Evolutionary conservation across 2,797 vertebrate genomes (phyloP), one percentile per base, ranked within the genome.

Genomic region (Anas bernieri): DNA sequence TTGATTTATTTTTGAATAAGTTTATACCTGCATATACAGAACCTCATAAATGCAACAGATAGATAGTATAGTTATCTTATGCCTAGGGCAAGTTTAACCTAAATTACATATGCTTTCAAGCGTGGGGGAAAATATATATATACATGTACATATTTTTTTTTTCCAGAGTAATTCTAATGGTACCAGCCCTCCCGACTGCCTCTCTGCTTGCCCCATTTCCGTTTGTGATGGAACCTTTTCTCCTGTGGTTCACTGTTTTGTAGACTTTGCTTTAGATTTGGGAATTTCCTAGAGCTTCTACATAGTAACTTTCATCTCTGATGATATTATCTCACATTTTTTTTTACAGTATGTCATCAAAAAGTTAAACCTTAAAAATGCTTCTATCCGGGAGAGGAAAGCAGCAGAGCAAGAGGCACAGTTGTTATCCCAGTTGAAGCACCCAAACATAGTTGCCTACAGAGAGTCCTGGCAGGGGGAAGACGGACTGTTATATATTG

Each of bases 361-460:
- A 97, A 99, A 98, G 95, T 95, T 99, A 95, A 99, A 99, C 96
- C 98, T 99, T 68, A 98, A 96, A 95, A 98, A 98, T 41, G 99
- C 98, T 25, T 98, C 99, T 12, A 98, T 95, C 78, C 97, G 98
- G 2, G 99, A 99, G 94, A 98, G 99, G 13, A 98, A 96, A 56
- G 97, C 99, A 33, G 99, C 99, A 3, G 99, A 99, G 92, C 99
- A 99, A 94, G 99, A 99, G 97, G 99, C 99, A 1, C 99, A 99
- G 97, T 98, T 99, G 22, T 96, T 99, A 20, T 99, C 99, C 66
- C 98, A 98, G 93, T 94, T 99, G 88, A 98, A 98, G 56, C 99
- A 99, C 93, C 99, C 99, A 16, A 99, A 99, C 97, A 99, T 99
- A 6, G 99, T 99, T 91, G 99, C 98, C 16, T 99, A 99, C 97